These are phyloP conservation scores for Carassius gibelio DNA, from an alignment of 2,113 vertebrate genomes.

Conservation along the genomic window DNA sequence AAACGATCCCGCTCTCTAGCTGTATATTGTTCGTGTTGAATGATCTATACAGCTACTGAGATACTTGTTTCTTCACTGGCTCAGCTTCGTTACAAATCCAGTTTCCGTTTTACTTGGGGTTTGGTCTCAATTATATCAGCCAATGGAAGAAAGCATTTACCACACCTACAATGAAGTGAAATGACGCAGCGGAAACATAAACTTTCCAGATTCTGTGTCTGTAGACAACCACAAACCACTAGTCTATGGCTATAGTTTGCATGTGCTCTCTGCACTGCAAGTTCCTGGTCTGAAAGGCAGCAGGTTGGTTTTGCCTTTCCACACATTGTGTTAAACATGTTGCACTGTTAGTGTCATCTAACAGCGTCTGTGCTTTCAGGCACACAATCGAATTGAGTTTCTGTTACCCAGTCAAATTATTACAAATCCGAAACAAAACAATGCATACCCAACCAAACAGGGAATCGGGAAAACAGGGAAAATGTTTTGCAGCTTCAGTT, in stretches of 20 bases:
- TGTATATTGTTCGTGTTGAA: background rate
- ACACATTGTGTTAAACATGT: background rate
- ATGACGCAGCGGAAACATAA: constrained; percentile 54
- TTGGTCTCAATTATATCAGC: background rate
- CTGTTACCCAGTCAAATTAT: no score
- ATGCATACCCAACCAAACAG: no score
- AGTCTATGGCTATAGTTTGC: background rate
- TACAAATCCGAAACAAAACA: no score
- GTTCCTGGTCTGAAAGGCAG: constrained; percentile 9
- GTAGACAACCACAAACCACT: constrained; percentile 34
- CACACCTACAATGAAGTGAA: constrained; percentile 13
- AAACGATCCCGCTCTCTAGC: background rate
- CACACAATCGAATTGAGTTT: no score
- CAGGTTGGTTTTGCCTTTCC: background rate
- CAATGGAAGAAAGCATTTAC: background rate
- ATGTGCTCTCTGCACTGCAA: background rate
- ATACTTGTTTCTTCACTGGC: background rate
- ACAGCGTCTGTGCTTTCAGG: no score
- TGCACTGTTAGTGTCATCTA: background rate
- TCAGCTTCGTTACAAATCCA: constrained; percentile 9
- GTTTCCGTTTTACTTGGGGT: background rate
- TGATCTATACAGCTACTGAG: background rate
- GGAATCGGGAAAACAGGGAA: no score
- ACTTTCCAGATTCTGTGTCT: constrained; percentile 47
- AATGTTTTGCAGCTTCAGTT: no score